A percentile compares a stretch with the other conserved stretches of the same genome.
These are phyloP conservation scores for Drosophila niveifrons DNA, from an alignment of 2,888 invertebrate species.

Conservation along the genomic window DNA sequence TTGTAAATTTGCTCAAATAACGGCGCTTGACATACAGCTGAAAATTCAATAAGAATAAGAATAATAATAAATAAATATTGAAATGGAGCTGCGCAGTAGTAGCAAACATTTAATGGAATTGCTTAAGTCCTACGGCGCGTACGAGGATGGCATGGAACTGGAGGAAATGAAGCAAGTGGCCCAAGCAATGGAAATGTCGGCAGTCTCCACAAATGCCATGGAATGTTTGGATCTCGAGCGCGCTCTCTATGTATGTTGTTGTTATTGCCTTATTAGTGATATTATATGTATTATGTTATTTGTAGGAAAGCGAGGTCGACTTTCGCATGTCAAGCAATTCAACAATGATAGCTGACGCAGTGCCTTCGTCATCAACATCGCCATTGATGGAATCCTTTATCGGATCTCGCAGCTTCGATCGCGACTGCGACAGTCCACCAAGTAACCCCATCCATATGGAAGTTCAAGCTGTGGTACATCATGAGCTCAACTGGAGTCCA, in stretches of 20 bases:
- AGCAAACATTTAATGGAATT: constrained; percentile 11
- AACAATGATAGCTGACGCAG: constrained; percentile 67
- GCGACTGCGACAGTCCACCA: constrained; percentile 57
- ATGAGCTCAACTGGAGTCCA: constrained; percentile 75
- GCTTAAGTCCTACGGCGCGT: constrained; percentile 63
- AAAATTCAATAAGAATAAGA: not conserved
- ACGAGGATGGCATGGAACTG: constrained; percentile 75
- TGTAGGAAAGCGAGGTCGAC: constrained; percentile 74
- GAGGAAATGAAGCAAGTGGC: constrained; percentile 74
- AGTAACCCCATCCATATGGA: constrained; percentile 48
- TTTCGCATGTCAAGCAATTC: constrained; percentile 64
- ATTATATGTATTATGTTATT: not conserved
- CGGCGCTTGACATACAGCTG: constrained; percentile 20
- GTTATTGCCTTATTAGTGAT: not conserved
- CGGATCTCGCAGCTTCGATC: not conserved
- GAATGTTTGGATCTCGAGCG: constrained; percentile 46
- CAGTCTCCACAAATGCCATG: constrained; percentile 22
- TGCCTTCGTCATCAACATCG: not conserved
- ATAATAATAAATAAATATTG: not conserved
- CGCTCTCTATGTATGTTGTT: constrained; percentile 57
- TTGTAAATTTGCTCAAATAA: constrained; percentile 32
- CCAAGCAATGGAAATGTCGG: constrained; percentile 64
- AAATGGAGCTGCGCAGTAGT: constrained; percentile 50
- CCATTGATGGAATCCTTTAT: not conserved
- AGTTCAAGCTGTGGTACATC: constrained; percentile 75